phyloP scores from a whole-genome alignment of 2,888 invertebrate species.

The Operophtera brumata region DNA sequence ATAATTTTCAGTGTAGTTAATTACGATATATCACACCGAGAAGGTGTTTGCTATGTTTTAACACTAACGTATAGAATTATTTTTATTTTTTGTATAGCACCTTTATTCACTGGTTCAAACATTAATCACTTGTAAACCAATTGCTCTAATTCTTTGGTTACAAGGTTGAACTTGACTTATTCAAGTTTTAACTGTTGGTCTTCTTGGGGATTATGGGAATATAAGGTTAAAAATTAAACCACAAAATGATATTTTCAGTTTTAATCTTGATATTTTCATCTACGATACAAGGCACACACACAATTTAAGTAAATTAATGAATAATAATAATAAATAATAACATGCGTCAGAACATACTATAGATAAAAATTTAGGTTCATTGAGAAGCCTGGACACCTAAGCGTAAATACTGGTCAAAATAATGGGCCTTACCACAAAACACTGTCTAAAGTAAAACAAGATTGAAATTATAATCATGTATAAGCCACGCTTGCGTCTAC shows the following conservation, averaged over 20 bases:
- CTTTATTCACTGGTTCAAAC: no score
- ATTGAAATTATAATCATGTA: neutral
- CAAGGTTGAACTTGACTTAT: no score
- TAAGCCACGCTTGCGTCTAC: neutral
- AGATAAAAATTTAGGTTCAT: slow-evolving; percentile 53
- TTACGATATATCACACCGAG: no score
- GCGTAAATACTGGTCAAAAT: slow-evolving; percentile 31
- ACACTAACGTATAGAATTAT: no score
- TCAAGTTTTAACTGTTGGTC: no score
- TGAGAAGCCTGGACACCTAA: slow-evolving; percentile 56
- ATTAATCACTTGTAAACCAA: no score
- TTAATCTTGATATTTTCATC: slow-evolving; percentile 83
- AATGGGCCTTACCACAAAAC: slow-evolving; percentile 21
- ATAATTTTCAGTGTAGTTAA: no score
- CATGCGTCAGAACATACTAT: slow-evolving; percentile 67
- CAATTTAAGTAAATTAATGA: slow-evolving; percentile 78
- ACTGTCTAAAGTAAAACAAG: slow-evolving; percentile 8
- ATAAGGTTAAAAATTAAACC: slow-evolving; percentile 49
- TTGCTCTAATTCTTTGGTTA: no score
- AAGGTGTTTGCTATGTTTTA: no score
- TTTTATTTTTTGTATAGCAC: no score
- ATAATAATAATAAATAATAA: slow-evolving; percentile 76
- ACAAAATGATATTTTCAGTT: slow-evolving; percentile 77
- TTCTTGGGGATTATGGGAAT: no score
- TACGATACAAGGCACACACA: slow-evolving; percentile 87